A percentile compares a stretch with the other conserved stretches of the same genome.
Evolutionary conservation across 2,888 invertebrate genomes (phyloP).

Genomic region (Itoplectis maculator): DNA sequence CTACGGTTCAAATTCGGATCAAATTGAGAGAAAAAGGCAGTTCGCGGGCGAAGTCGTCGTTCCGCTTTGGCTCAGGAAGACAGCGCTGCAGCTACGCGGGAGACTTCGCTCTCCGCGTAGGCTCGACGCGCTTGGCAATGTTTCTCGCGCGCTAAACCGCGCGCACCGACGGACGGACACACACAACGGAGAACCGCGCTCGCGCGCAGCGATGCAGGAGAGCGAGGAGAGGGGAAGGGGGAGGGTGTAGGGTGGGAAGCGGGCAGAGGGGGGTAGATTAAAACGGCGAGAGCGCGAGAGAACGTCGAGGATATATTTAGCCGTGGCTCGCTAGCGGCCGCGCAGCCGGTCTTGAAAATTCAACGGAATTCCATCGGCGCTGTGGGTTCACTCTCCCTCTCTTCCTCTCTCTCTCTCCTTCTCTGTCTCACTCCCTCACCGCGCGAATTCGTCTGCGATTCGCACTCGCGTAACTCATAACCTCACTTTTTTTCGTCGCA

Average conservation of each 20-base stretch:
- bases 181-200: constrained; percentile 29
- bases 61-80: background rate
- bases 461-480: too few species aligned
- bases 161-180: constrained; percentile 17
- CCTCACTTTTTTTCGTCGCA: too few species aligned
- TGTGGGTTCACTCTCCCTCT: constrained; percentile 1
- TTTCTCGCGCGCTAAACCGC: background rate
- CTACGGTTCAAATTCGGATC: too few species aligned
- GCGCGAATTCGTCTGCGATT: too few species aligned
- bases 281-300: constrained; percentile 49
- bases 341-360: constrained; percentile 63
- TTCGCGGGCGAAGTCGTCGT: constrained; percentile 47
- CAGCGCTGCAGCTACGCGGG: constrained; percentile 60
- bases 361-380: constrained; percentile 62
- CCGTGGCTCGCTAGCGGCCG: constrained; percentile 28
- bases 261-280: constrained; percentile 37
- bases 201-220: constrained; percentile 31
- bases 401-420: background rate
- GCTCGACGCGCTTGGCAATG: constrained; percentile 35
- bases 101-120: constrained; percentile 60
- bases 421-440: background rate
- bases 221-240: background rate
- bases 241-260: constrained; percentile 24
- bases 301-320: constrained; percentile 67
- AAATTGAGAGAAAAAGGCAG: too few species aligned